Evolutionary conservation across 2,888 invertebrate genomes (phyloP).

Genomic region (Acronicta psi): DNA sequence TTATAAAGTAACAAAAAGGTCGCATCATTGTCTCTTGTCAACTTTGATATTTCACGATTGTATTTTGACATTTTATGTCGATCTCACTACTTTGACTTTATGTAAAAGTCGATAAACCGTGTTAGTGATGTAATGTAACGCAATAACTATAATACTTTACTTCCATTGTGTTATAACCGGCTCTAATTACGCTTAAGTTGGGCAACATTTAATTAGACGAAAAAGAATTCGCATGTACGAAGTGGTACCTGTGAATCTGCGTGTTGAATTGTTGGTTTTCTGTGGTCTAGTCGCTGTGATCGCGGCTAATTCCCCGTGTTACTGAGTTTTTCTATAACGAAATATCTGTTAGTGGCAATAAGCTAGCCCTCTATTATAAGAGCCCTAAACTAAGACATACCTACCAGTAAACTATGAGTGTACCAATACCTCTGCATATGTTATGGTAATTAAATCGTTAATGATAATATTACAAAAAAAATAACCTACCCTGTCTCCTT

Average conservation of each 20-base stretch:
- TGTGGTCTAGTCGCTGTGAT: too few species aligned
- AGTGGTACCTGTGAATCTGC: neutral
- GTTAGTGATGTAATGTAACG: slow-evolving; percentile 47
- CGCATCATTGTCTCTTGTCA: slow-evolving; percentile 44
- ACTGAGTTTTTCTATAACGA: too few species aligned
- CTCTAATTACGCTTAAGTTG: slow-evolving; percentile 57
- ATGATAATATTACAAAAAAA: too few species aligned
- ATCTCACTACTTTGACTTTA: slow-evolving; percentile 34
- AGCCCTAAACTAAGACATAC: too few species aligned
- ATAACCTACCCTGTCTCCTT: too few species aligned
- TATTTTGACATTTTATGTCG: slow-evolving; percentile 51
- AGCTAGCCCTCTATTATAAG: too few species aligned
- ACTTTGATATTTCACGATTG: slow-evolving; percentile 63
- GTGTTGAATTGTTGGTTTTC: too few species aligned
- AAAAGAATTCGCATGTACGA: slow-evolving; percentile 43
- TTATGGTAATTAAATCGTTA: too few species aligned
- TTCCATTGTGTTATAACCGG: slow-evolving; percentile 45
- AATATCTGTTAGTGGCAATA: too few species aligned
- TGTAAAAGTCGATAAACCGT: slow-evolving; percentile 49
- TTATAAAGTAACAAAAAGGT: slow-evolving; percentile 24
- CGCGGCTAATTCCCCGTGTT: too few species aligned
- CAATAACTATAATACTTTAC: slow-evolving; percentile 34
- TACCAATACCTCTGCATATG: too few species aligned
- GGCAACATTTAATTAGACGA: slow-evolving; percentile 58
- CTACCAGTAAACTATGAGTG: too few species aligned